Base-by-base conservation (phyloP, 1,140 invertebrate genomes). In the Asobara japonica region DNA sequence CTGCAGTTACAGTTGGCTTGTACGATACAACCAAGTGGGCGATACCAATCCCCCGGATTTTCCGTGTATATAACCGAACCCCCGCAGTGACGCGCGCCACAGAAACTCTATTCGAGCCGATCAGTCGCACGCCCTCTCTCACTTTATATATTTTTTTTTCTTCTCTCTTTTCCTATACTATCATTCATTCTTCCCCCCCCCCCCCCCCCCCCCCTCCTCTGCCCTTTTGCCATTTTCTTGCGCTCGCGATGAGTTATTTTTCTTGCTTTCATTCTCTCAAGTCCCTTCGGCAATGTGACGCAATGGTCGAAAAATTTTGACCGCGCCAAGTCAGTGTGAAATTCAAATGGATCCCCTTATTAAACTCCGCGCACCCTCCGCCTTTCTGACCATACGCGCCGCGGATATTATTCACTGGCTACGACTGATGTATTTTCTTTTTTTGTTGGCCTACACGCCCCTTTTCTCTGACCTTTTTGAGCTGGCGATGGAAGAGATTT, bases 301-400 rank as follows among this genome's bases (percentile, higher is more conserved):
- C 51, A 10, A 56, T 56, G 20, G 20, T 25, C 22, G 51, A 27
- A 25, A n/a, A 25, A 56, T 56, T 56, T 56, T 22, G 1, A 2
- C 20, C 22, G 51, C 22, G 22, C 51, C 51, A 56, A 73, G 80
- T 86, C 84, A 81, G 84, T 87, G 84, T 87, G 83, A 87, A 87
- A 87, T 87, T 85, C 80, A 62, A 11, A 56, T 56, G 78, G 80
- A 80, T 84, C 78, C 82, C 80, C 83, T 87, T 85, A 87, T 87
- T 87, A 87, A 85, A 86, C 81, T 82, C 83, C 78, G 80, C 82
- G 80, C 79, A 76, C 64, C 78, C 77, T 75, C 72, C 72, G 71
- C 64, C 16, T 61, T 38, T 36, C 22, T 66, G 10, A 27, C 29
- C 56, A 6, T 71, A 71, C 62, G 45, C 31, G 38, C 48, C 22